phyloP scores from a whole-genome alignment of 2,888 invertebrate genomes.

The Polyommatus icarus region DNA sequence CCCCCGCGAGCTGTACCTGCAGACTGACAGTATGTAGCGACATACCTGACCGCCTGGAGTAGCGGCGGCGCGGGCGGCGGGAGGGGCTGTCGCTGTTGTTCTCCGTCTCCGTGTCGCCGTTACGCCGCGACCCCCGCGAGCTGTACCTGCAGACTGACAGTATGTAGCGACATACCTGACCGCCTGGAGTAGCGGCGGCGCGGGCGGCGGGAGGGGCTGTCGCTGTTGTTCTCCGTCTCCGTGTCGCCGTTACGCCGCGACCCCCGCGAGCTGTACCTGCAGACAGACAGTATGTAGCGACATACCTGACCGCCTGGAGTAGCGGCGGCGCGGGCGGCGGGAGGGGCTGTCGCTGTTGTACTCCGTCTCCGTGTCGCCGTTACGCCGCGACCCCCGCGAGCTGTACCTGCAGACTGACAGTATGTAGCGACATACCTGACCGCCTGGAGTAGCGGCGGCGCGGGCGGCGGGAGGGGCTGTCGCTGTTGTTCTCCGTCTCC shows the following conservation, averaged over 20 bases:
- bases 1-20: constrained; percentile 48
- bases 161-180: constrained; percentile 56
- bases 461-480: constrained; percentile 78
- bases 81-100: constrained; percentile 84
- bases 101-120: constrained; percentile 83
- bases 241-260: constrained; percentile 66
- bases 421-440: constrained; percentile 56
- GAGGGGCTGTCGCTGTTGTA: constrained; percentile 84
- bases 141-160: constrained; percentile 33
- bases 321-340: constrained; percentile 66
- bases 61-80: constrained; percentile 66
- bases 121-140: constrained; percentile 53
- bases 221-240: constrained; percentile 85
- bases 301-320: constrained; percentile 66
- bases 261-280: constrained; percentile 48
- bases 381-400: constrained; percentile 53
- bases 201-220: constrained; percentile 78
- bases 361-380: constrained; percentile 83
- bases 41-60: constrained; percentile 66
- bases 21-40: too few species aligned
- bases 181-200: constrained; percentile 67
- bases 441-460: constrained; percentile 67
- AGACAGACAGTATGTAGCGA: too few species aligned
- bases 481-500: constrained; percentile 85
- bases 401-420: constrained; percentile 33